Base-by-base conservation (phyloP, 2,888 invertebrate species). In the Magallana nippona region DNA sequence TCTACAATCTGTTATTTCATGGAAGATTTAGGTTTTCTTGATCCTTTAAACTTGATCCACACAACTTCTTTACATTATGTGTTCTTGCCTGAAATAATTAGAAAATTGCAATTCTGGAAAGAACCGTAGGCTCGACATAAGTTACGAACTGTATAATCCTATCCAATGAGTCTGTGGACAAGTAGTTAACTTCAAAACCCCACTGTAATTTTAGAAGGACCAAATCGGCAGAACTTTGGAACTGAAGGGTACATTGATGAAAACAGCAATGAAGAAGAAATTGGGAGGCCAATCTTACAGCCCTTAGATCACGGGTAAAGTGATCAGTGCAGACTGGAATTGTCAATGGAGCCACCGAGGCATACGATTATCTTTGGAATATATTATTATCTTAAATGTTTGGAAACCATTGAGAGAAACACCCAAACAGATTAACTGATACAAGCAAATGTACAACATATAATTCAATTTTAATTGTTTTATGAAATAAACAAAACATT, bases 1-100 rank as follows among this genome's bases (percentile, higher is more conserved):
- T 84, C 58, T 84, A 86, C 27, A 58, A 82, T 44, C 44, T 87
- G 27, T 86, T 80, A 86, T 83, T 86, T 80, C 81, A 85, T 86
- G 85, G 87, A 88, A 58, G 84, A 87, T 79, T 22, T 82, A n/a
- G 82, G 81, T 17, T 79, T 86, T 17, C 78, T 88, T n/a, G 85
- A 88, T 79, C 57, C 81, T 44, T 19, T 87, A n/a, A 85, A 84
- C 80, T 82, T 84, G 0, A 58, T 57, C n/a, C 82, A 87, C 78
- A 82, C 84, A 19, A 57, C 13, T 82, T 83, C 86, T 8, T 55
- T 87, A 17, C 86, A 86, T 55, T 81, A 85, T 82, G 82, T 82
- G 0, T 86, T 55, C 55, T 60, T 77, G 19, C 80, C 83, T 19
- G 56, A 81, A 10, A 81, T 87, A 17, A 84, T 84, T 79, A 13